Percentiles rank a stretch among this genome's conserved stretches.
Conservation (phyloP, 2,113 vertebrate species). For the Ptilonorhynchus violaceus region DNA sequence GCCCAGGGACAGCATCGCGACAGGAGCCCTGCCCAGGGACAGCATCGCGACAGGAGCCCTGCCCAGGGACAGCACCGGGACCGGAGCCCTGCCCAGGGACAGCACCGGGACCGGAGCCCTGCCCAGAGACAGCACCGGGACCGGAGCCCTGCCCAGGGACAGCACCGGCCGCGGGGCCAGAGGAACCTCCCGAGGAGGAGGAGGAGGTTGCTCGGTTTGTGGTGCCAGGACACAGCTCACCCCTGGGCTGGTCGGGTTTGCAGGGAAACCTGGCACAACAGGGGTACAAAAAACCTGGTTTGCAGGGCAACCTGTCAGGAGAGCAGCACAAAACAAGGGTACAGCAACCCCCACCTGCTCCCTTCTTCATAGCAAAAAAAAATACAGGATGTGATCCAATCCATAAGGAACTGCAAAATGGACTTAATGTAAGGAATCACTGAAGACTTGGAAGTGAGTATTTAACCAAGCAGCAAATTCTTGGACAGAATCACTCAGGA, state of each 20-base stretch:
- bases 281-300: too few relatives aligned
- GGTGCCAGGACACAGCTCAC: neutral
- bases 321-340: neutral
- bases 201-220: neutral
- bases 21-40: too few relatives aligned
- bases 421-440: fast-evolving
- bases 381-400: fast-evolving
- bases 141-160: neutral
- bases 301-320: too few relatives aligned
- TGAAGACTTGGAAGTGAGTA: neutral
- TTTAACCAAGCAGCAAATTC: neutral
- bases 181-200: fast-evolving
- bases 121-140: too few relatives aligned
- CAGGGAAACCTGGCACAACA: neutral
- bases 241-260: neutral
- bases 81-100: too few relatives aligned
- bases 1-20: fast-evolving
- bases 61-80: too few relatives aligned
- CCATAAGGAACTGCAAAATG: fast-evolving
- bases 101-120: too few relatives aligned
- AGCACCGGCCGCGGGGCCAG: fast-evolving
- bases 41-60: too few relatives aligned
- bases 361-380: fast-evolving
- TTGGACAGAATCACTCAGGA: fast-evolving
- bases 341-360: neutral